These are phyloP conservation scores for Micrasema minimum DNA, from an alignment of 1,140 invertebrate genomes.

Conservation along the genomic window DNA sequence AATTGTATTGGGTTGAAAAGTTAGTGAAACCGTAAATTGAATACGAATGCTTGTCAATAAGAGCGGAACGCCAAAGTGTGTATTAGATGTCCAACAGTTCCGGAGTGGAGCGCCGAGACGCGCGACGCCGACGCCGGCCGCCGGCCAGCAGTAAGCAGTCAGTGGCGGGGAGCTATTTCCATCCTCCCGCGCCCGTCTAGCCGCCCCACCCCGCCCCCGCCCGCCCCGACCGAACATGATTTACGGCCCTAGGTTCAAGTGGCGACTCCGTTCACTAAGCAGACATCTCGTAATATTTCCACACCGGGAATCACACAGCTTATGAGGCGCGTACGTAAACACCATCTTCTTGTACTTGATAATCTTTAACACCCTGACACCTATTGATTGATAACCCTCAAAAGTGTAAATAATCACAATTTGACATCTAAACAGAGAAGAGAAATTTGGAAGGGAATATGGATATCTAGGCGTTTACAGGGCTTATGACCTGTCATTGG, in stretches of 20 bases:
- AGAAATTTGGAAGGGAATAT: too few relatives aligned
- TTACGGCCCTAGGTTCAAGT: slow-evolving; percentile 26
- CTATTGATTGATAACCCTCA: background rate
- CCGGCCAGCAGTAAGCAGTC: background rate
- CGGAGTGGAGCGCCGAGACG: background rate
- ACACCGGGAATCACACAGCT: background rate
- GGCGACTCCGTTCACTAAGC: slow-evolving; percentile 15
- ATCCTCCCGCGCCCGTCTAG: slow-evolving; percentile 16
- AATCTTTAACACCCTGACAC: background rate
- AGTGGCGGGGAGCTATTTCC: slow-evolving; percentile 24
- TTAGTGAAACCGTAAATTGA: too few relatives aligned
- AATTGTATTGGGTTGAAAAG: too few relatives aligned
- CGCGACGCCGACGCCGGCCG: slow-evolving; percentile 1
- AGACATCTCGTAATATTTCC: slow-evolving; percentile 4
- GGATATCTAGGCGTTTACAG: too few relatives aligned
- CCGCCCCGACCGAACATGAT: background rate
- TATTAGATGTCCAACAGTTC: background rate
- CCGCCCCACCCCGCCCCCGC: background rate
- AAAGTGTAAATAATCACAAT: too few relatives aligned
- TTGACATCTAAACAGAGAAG: too few relatives aligned
- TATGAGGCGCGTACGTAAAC: background rate
- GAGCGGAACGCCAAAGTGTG: too few relatives aligned
- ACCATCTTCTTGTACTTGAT: background rate
- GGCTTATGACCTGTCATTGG: too few relatives aligned
- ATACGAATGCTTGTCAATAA: too few relatives aligned